A percentile compares a stretch with the other conserved stretches of the same genome.
Evolutionary conservation across 2,113 vertebrate genomes (phyloP).

Genomic region (Thryonomys swinderianus): DNA sequence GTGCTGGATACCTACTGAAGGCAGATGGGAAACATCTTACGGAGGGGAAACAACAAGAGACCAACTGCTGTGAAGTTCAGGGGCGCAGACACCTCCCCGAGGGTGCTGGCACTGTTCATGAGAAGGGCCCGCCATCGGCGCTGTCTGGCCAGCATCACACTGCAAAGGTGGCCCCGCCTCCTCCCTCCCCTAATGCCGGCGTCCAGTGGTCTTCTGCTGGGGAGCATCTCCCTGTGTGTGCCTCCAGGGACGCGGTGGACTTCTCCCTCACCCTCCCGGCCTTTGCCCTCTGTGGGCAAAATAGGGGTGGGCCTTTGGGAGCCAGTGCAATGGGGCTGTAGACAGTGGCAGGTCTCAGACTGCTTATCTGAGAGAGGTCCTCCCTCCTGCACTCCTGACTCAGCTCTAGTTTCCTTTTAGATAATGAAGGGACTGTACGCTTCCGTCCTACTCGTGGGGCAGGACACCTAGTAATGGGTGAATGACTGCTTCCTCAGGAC

Average conservation of each 20-base stretch:
- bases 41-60: not conserved
- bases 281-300: not conserved
- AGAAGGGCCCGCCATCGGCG: accelerated
- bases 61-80: accelerated
- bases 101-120: not conserved
- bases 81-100: too few relatives aligned
- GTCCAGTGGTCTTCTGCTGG: too few relatives aligned
- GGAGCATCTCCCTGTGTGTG: too few relatives aligned
- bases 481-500: not conserved
- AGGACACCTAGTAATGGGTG: accelerated
- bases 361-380: not conserved
- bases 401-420: not conserved
- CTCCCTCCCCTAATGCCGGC: accelerated
- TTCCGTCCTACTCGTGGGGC: not conserved
- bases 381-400: not conserved
- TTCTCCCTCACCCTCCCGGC: not conserved
- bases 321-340: not conserved
- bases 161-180: not conserved
- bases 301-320: not conserved
- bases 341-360: too few relatives aligned
- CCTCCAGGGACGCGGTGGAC: accelerated
- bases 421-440: not conserved
- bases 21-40: not conserved
- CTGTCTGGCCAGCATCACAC: not conserved
- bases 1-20: not conserved